A percentile compares a stretch with the other conserved stretches of the same genome.
Evolutionary conservation across 2,113 vertebrate species (phyloP).

Genomic region (Aptenodytes forsteri): DNA sequence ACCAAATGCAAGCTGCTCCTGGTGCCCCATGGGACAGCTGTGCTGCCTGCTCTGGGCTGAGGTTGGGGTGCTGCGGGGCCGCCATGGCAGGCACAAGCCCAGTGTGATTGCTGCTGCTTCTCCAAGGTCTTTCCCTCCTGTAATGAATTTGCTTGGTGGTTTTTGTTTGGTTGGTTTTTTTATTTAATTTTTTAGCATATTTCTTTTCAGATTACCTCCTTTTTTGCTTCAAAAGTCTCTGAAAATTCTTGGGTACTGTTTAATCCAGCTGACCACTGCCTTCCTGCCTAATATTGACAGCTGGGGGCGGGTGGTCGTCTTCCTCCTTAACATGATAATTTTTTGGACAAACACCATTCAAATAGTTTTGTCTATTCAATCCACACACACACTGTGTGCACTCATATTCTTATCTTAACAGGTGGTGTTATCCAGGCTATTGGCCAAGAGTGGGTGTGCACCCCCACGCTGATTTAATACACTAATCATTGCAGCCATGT

Average conservation of each 20-base stretch:
- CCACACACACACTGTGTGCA: neutral
- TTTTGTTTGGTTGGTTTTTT: fast-evolving
- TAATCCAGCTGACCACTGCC: neutral
- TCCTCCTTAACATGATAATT: neutral
- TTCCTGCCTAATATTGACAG: neutral
- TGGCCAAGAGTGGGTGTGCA: neutral
- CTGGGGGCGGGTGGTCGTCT: fast-evolving
- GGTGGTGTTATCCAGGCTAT: neutral
- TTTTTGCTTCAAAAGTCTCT: neutral
- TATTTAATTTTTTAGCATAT: neutral
- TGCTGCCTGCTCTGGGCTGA: neutral
- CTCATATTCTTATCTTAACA: neutral
- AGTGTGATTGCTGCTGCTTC: neutral
- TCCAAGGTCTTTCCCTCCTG: neutral
- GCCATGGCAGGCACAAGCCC: neutral
- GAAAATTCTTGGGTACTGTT: neutral
- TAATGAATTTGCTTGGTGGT: neutral
- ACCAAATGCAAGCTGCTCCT: neutral
- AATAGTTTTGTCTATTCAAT: neutral
- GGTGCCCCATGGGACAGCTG: fast-evolving
- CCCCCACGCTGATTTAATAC: neutral
- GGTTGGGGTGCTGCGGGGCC: fast-evolving
- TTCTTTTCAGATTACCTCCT: neutral
- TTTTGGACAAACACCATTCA: neutral
- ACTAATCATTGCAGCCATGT: neutral